A percentile compares a stretch with the other conserved stretches of the same genome.
phyloP scores from a whole-genome alignment of 2,113 vertebrate species.

The Alethe diademata region DNA sequence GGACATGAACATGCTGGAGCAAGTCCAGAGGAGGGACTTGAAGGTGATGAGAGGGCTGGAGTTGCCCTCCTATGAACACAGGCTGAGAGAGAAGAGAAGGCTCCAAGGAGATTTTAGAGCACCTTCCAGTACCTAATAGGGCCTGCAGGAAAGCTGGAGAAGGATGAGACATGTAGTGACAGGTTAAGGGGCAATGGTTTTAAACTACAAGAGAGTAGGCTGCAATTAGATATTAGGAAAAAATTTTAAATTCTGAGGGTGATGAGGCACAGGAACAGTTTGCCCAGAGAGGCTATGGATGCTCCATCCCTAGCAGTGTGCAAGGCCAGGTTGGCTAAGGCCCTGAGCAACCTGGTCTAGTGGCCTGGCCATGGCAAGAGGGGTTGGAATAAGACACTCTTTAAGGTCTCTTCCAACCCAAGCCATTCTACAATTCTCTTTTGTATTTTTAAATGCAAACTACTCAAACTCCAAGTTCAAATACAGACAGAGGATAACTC shows the following conservation, averaged over 20 bases:
- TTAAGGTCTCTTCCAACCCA: background rate
- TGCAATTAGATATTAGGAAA: background rate
- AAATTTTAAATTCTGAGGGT: background rate
- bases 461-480: background rate
- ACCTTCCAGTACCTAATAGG: background rate
- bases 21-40: background rate
- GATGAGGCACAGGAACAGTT: background rate
- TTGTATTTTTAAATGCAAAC: background rate
- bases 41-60: background rate
- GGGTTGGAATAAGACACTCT: background rate
- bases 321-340: background rate
- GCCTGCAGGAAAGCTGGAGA: background rate
- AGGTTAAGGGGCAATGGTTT: background rate
- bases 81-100: background rate
- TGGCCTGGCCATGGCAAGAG: background rate
- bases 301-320: background rate
- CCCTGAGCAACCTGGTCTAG: background rate
- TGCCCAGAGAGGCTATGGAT: background rate
- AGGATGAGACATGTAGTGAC: background rate
- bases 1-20: rapidly evolving
- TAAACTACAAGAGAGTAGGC: background rate
- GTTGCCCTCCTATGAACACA: background rate
- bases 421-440: background rate
- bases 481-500: background rate
- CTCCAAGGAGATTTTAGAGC: background rate